Conservation (phyloP, 64 coral and sea anemone genomes). For the Anthopleura sola region DNA sequence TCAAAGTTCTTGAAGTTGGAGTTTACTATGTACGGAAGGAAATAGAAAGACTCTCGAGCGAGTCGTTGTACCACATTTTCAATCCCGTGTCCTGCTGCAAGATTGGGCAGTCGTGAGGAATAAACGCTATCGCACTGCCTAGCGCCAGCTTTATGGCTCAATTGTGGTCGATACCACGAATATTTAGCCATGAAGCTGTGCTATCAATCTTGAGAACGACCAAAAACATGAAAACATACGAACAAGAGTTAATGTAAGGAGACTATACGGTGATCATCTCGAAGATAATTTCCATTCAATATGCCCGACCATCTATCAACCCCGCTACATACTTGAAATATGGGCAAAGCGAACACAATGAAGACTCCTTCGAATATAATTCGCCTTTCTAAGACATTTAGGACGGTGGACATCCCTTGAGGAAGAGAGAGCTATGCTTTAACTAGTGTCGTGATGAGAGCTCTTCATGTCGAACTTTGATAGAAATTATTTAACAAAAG, state of each 20-base stretch:
- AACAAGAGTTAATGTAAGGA: constrained; percentile 6
- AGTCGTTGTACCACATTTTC: background rate
- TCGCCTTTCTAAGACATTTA: background rate
- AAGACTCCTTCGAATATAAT: background rate
- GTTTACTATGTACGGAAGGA: constrained; percentile 22
- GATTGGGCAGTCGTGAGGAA: background rate
- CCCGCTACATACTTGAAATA: background rate
- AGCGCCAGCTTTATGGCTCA: background rate
- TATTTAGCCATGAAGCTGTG: background rate
- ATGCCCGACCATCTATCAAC: background rate
- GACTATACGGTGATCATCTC: background rate
- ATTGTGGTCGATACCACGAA: background rate
- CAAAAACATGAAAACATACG: constrained; percentile 24
- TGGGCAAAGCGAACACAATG: background rate
- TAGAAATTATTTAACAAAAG: constrained; percentile 66
- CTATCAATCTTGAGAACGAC: constrained; percentile 1
- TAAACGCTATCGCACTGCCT: background rate
- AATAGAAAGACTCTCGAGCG: background rate
- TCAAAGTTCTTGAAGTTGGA: constrained; percentile 16
- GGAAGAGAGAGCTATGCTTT: background rate
- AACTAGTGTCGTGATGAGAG: constrained; percentile 15
- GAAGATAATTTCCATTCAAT: constrained; percentile 5
- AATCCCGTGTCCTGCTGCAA: background rate
- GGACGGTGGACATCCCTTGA: background rate
- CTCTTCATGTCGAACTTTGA: constrained; percentile 32